phyloP scores from a whole-genome alignment of 2,888 invertebrate genomes.

The Euzetes globulus region DNA sequence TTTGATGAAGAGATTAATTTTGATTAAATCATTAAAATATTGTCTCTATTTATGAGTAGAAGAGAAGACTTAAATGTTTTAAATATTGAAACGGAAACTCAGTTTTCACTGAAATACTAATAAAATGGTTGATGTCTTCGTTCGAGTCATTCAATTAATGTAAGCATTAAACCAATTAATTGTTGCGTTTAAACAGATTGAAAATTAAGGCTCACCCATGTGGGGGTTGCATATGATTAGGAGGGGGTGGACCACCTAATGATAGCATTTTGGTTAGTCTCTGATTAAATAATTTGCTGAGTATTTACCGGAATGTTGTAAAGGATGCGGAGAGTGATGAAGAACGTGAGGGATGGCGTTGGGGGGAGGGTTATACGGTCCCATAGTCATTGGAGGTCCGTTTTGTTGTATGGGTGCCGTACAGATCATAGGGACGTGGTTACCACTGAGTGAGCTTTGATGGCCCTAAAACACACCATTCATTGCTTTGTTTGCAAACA shows the following conservation, averaged over 20 bases:
- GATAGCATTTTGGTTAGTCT: neutral
- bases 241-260: constrained; percentile 32
- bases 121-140: neutral
- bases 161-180: neutral
- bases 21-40: too few species aligned
- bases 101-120: too few species aligned
- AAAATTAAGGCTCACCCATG: constrained; percentile 23
- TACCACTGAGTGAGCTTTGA: neutral
- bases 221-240: constrained; percentile 33
- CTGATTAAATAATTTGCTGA: too few species aligned
- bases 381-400: constrained; percentile 33
- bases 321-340: constrained; percentile 32
- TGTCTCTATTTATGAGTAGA: too few species aligned
- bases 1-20: too few species aligned
- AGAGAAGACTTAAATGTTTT: too few species aligned
- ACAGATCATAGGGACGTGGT: constrained; percentile 31
- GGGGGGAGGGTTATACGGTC: constrained; percentile 31
- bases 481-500: too few species aligned
- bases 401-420: constrained; percentile 21
- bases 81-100: too few species aligned
- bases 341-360: constrained; percentile 31
- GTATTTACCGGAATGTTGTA: constrained; percentile 29
- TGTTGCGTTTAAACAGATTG: neutral
- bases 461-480: neutral
- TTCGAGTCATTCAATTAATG: too few species aligned